phyloP scores from a whole-genome alignment of 2,797 vertebrate genomes.

The Gorsachius magnificus region DNA sequence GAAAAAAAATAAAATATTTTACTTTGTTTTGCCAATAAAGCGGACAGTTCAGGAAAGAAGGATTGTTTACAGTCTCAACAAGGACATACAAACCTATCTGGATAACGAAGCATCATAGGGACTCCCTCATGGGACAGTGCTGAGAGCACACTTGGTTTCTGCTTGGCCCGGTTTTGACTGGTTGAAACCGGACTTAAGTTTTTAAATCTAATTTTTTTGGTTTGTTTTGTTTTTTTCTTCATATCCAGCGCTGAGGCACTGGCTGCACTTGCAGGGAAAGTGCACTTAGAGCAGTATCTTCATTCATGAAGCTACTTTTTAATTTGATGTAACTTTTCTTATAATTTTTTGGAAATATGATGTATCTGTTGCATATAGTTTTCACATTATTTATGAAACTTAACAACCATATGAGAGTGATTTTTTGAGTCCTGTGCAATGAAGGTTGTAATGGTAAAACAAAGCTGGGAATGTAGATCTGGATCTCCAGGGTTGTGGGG shows the following conservation, averaged over 20 bases:
- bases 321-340: slow-evolving; percentile 82
- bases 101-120: slow-evolving; percentile 75
- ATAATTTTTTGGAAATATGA: slow-evolving; percentile 77
- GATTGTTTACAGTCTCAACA: slow-evolving; percentile 93
- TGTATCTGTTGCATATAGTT: slow-evolving; percentile 81
- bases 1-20: slow-evolving; percentile 70
- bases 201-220: slow-evolving; percentile 76
- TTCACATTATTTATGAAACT: slow-evolving; percentile 88
- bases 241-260: slow-evolving; percentile 78
- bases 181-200: slow-evolving; percentile 83
- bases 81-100: slow-evolving; percentile 78
- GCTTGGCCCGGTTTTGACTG: slow-evolving; percentile 81
- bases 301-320: slow-evolving; percentile 86
- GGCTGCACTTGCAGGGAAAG: slow-evolving; percentile 84
- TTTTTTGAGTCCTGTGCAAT: slow-evolving; percentile 76
- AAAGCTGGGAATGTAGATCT: slow-evolving; percentile 51
- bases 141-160: slow-evolving; percentile 65
- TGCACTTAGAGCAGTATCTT: slow-evolving; percentile 83
- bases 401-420: slow-evolving; percentile 76
- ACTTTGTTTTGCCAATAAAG: slow-evolving; percentile 82
- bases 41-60: slow-evolving; percentile 81
- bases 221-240: slow-evolving; percentile 66
- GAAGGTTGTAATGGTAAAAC: slow-evolving; percentile 69
- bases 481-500: slow-evolving; percentile 21
- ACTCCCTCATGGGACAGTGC: slow-evolving; percentile 77